Conservation (phyloP, 2,888 invertebrate species). For the Mythimna loreyi region DNA sequence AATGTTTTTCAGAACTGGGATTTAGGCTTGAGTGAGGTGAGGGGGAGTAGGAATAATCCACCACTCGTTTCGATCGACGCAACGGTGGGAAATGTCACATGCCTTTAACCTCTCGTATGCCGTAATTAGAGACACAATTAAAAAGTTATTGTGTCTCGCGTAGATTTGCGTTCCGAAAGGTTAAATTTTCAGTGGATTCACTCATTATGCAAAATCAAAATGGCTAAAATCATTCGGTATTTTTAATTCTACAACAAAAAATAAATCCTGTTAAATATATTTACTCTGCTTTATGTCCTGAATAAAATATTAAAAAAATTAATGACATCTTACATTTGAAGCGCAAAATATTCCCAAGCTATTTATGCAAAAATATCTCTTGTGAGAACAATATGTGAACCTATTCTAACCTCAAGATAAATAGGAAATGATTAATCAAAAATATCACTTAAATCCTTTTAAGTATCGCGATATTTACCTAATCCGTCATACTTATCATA, state of each 20-base stretch:
- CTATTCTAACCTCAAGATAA: constrained; percentile 68
- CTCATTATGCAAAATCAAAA: no score
- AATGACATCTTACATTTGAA: constrained; percentile 21
- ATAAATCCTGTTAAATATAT: neutral
- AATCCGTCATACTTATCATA: constrained; percentile 77
- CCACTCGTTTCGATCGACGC: neutral
- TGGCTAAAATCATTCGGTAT: neutral
- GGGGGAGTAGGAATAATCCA: neutral
- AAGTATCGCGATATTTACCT: constrained; percentile 75
- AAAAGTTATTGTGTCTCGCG: no score
- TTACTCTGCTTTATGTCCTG: constrained; percentile 11
- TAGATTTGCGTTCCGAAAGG: no score
- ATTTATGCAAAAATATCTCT: constrained; percentile 74
- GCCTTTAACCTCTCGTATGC: no score
- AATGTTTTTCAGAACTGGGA: neutral
- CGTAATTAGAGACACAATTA: no score
- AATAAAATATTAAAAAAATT: constrained; percentile 28
- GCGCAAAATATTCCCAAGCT: constrained; percentile 64
- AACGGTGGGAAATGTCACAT: neutral
- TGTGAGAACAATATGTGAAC: constrained; percentile 69
- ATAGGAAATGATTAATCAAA: constrained; percentile 83
- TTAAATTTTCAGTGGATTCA: neutral
- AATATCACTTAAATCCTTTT: constrained; percentile 63
- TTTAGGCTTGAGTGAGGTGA: neutral
- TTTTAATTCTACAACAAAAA: neutral